Conservation (phyloP, 2,888 invertebrate species). For the Caradrina kadenii region DNA sequence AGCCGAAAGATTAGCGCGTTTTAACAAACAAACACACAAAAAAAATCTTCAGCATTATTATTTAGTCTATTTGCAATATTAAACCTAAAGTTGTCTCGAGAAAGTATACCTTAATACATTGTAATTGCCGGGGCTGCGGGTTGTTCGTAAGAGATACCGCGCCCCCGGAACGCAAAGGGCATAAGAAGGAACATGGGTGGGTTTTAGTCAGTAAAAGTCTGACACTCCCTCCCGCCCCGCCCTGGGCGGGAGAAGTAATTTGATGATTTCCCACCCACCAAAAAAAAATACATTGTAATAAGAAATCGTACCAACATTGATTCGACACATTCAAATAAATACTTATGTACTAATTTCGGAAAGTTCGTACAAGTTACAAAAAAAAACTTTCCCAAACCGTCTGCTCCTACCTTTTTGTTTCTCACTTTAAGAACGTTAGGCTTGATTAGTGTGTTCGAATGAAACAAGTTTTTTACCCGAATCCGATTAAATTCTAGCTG, state of each 20-base stretch:
- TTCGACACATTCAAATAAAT: conserved; percentile 5
- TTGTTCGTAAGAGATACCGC: too few species aligned
- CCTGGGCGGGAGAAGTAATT: too few species aligned
- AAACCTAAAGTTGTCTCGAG: neutral
- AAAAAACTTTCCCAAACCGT: conserved; percentile 47
- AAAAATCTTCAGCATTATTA: too few species aligned
- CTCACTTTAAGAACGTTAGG: conserved; percentile 48
- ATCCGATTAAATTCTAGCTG: neutral
- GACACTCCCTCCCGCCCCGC: too few species aligned
- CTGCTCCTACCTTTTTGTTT: conserved; percentile 20
- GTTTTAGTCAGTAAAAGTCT: too few species aligned
- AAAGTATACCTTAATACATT: neutral
- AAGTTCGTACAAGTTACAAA: conserved; percentile 50
- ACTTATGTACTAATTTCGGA: conserved; percentile 4
- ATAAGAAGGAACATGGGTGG: too few species aligned
- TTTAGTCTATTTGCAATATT: neutral
- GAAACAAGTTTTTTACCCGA: conserved; percentile 25
- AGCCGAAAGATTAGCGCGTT: too few species aligned
- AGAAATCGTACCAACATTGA: neutral
- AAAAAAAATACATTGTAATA: neutral
- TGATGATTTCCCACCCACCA: too few species aligned
- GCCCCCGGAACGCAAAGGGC: too few species aligned
- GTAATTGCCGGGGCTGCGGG: too few species aligned
- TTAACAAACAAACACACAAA: too few species aligned
- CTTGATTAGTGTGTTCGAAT: conserved; percentile 44